Percentiles rank a stretch among this genome's conserved stretches.
phyloP scores from a whole-genome alignment of 2,113 vertebrate genomes.

The Macquaria australasica region DNA sequence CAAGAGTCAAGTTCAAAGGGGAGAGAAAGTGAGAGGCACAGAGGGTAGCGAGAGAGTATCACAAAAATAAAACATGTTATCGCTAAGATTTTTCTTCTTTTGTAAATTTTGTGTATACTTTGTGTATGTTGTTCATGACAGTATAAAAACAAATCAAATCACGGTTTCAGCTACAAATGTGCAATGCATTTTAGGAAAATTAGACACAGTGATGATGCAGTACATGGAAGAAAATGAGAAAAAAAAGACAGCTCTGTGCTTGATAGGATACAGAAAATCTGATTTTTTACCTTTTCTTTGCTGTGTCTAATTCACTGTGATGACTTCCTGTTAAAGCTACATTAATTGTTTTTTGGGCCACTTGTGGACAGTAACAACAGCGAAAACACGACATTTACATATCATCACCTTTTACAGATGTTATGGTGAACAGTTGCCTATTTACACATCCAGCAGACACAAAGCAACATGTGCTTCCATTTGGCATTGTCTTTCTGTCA shows the following conservation, averaged over 20 bases:
- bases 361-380: too few relatives aligned
- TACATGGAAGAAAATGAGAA: too few relatives aligned
- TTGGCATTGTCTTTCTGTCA: background rate
- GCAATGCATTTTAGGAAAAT: background rate
- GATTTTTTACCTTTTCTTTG: background rate
- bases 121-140: background rate
- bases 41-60: background rate
- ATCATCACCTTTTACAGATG: background rate
- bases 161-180: background rate
- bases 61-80: background rate
- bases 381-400: background rate
- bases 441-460: background rate
- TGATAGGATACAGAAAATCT: background rate
- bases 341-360: background rate
- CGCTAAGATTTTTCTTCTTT: background rate
- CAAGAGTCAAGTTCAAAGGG: conserved; percentile 2
- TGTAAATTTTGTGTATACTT: background rate
- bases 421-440: background rate
- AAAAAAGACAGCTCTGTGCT: background rate
- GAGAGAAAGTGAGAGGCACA: background rate
- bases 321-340: background rate
- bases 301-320: background rate
- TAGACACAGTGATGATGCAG: background rate
- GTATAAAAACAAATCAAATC: background rate
- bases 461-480: background rate